A percentile compares a stretch with the other conserved stretches of the same genome.
Conservation (phyloP, 2,113 vertebrate species). For the Ophthalmolycus amberensis region DNA sequence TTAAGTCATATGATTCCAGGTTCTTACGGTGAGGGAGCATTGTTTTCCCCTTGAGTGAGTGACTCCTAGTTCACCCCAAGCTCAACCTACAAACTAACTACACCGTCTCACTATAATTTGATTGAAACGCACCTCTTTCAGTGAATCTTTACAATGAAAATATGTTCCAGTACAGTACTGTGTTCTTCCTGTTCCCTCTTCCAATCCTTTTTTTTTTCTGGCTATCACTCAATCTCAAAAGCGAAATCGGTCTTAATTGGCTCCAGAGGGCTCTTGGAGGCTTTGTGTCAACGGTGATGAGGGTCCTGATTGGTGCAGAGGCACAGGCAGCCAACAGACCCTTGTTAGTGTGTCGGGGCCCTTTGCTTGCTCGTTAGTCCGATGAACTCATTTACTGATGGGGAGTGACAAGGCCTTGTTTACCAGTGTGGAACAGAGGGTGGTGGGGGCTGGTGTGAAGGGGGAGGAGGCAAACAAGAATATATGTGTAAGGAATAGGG, state of each 20-base stretch:
- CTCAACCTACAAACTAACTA: background rate
- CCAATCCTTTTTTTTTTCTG: conserved; percentile 10
- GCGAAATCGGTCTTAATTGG: conserved; percentile 86
- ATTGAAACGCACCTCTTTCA: conserved; percentile 5
- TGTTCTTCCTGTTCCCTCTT: conserved; percentile 11
- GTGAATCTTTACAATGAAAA: conserved; percentile 12
- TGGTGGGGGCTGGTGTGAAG: background rate
- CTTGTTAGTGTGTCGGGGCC: conserved; percentile 81
- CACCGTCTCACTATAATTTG: background rate
- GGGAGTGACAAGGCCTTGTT: conserved; percentile 85
- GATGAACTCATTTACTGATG: conserved; percentile 92
- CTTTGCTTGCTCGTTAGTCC: conserved; percentile 91
- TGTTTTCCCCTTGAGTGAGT: conserved; percentile 82
- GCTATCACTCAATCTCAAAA: conserved; percentile 78
- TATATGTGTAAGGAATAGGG: conserved; percentile 4
- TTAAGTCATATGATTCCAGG: conserved; percentile 54
- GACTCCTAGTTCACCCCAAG: background rate
- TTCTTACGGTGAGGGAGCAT: conserved; percentile 52
- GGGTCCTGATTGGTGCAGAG: conserved; percentile 87
- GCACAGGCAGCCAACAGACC: conserved; percentile 80
- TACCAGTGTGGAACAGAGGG: conserved; percentile 65
- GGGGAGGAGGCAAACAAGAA: conserved; percentile 5
- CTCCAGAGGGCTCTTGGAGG: conserved; percentile 79
- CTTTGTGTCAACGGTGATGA: conserved; percentile 84
- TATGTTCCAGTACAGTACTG: background rate